phyloP scores from a whole-genome alignment of 2,888 invertebrate genomes.

The Lissocephala sabroskyi region DNA sequence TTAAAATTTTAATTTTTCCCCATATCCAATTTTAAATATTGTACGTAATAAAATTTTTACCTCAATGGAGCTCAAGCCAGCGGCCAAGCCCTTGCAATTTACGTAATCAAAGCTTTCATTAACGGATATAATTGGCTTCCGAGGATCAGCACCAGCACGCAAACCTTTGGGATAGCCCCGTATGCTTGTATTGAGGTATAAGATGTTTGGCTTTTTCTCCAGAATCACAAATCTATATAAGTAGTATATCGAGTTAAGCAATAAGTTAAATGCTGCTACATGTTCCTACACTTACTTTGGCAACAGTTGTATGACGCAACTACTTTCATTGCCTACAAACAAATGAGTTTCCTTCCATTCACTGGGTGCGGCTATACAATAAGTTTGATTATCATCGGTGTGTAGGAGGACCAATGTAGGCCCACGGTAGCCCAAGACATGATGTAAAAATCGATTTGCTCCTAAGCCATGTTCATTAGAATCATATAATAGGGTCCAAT shows the following conservation, averaged over 20 bases:
- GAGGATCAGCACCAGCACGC: slow-evolving; percentile 85
- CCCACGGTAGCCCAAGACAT: slow-evolving; percentile 80
- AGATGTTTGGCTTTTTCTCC: slow-evolving; percentile 81
- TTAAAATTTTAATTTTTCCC: too few species aligned
- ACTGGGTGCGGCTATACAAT: slow-evolving; percentile 82
- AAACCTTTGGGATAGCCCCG: slow-evolving; percentile 90
- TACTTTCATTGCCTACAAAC: slow-evolving; percentile 88
- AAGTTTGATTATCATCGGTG: slow-evolving; percentile 77
- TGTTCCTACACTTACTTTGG: slow-evolving; percentile 76
- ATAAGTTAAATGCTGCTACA: neutral
- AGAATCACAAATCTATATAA: slow-evolving; percentile 74
- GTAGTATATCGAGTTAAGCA: neutral
- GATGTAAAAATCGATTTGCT: slow-evolving; percentile 89
- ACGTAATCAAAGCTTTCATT: slow-evolving; percentile 83
- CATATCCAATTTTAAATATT: too few species aligned
- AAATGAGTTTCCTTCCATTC: slow-evolving; percentile 91
- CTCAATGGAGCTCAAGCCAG: slow-evolving; percentile 78
- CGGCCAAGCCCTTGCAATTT: slow-evolving; percentile 79
- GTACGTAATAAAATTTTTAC: slow-evolving; percentile 63
- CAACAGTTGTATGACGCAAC: slow-evolving; percentile 82
- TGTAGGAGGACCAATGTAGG: slow-evolving; percentile 78
- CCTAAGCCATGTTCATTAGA: slow-evolving; percentile 90
- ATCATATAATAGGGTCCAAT: slow-evolving; percentile 89
- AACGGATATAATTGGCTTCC: slow-evolving; percentile 82
- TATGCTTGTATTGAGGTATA: slow-evolving; percentile 87